Conservation (phyloP, 2,113 vertebrate genomes). For the Quiscalus mexicanus region DNA sequence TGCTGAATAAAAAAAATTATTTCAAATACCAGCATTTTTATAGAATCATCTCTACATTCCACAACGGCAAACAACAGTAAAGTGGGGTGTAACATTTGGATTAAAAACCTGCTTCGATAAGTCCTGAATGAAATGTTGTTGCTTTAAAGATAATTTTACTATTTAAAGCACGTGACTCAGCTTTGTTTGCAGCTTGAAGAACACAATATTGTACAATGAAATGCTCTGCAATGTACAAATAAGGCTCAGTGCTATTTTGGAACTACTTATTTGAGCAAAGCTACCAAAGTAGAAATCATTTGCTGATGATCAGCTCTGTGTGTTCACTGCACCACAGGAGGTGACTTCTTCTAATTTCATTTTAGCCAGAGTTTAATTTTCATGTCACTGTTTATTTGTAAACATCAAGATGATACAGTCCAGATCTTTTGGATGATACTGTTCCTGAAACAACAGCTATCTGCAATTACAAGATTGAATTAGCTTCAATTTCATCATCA, state of each 20-base stretch:
- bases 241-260: not conserved
- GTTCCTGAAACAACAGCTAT: slow-evolving; percentile 18
- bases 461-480: slow-evolving; percentile 25
- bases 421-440: slow-evolving; percentile 14
- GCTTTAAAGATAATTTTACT: not conserved
- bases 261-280: not conserved
- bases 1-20: not conserved
- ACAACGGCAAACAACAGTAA: not conserved
- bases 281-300: not conserved
- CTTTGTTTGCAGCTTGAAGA: not conserved
- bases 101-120: not conserved
- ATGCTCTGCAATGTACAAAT: not conserved
- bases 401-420: not conserved
- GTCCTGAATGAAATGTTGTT: not conserved
- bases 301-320: not conserved
- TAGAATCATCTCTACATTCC: not conserved
- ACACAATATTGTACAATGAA: not conserved
- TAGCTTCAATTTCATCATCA: slow-evolving; percentile 21
- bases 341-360: slow-evolving; percentile 1
- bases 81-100: not conserved
- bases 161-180: not conserved
- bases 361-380: slow-evolving; percentile 17
- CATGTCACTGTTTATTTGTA: slow-evolving; percentile 38
- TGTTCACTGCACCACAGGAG: not conserved
- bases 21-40: not conserved